Evolutionary conservation across 2,113 vertebrate genomes (phyloP).

Genomic region (Ctenomys sociabilis): DNA sequence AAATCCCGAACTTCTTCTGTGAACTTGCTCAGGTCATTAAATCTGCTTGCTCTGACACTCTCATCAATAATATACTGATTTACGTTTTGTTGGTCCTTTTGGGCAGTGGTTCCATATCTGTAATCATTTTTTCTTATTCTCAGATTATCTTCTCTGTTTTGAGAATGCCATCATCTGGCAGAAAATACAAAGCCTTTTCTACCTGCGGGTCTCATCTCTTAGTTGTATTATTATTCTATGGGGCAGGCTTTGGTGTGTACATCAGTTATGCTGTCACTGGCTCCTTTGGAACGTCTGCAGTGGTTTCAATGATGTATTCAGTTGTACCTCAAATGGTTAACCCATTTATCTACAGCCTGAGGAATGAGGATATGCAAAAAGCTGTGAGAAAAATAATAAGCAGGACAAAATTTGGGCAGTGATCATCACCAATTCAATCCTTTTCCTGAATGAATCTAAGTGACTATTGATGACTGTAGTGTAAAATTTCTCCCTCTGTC

Average conservation of each 20-base stretch:
- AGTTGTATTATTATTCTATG: slow-evolving; percentile 60
- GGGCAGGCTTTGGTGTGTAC: slow-evolving; percentile 43
- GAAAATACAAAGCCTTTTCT: slow-evolving; percentile 47
- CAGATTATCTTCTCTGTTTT: slow-evolving; percentile 30
- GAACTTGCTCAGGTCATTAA: neutral
- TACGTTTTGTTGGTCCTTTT: neutral
- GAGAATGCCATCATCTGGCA: neutral
- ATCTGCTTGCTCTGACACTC: neutral
- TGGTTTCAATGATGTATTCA: slow-evolving; percentile 37
- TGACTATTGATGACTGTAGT: too few species aligned
- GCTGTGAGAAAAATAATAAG: slow-evolving; percentile 19
- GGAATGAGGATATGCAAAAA: slow-evolving; percentile 48
- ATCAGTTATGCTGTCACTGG: neutral
- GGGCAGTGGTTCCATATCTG: neutral
- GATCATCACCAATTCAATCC: neutral
- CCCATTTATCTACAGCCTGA: slow-evolving; percentile 63
- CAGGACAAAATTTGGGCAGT: neutral
- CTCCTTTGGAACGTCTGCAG: neutral
- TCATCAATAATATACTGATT: slow-evolving; percentile 43
- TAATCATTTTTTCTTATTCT: slow-evolving; percentile 51
- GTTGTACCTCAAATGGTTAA: slow-evolving; percentile 56
- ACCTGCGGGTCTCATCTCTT: slow-evolving; percentile 60
- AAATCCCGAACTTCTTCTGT: neutral
- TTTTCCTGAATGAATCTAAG: neutral
- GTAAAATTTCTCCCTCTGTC: neutral